A percentile compares a stretch with the other conserved stretches of the same genome.
Evolutionary conservation across 2,113 vertebrate species (phyloP).

Genomic region (Pedionomus torquatus): DNA sequence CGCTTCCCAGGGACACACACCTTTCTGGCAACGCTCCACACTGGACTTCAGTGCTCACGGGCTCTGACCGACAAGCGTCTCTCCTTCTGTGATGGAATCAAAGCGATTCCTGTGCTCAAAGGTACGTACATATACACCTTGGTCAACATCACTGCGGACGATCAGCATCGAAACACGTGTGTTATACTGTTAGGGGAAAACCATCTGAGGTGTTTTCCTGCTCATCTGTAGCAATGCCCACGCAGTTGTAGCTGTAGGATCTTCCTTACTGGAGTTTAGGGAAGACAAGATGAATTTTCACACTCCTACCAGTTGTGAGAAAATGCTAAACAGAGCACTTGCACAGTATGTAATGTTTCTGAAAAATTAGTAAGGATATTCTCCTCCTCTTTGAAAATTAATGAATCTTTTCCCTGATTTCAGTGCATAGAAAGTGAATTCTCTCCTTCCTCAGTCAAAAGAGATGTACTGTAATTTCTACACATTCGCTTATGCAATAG

Average conservation of each 20-base stretch:
- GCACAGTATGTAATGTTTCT: neutral
- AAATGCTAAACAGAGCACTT: neutral
- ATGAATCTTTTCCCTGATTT: neutral
- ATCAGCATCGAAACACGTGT: fast-evolving
- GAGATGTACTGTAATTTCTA: neutral
- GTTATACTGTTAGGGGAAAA: neutral
- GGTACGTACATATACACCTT: too few relatives aligned
- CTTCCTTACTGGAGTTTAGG: neutral
- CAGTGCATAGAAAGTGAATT: neutral
- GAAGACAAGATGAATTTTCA: neutral
- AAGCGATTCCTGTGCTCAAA: neutral
- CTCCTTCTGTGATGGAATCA: neutral
- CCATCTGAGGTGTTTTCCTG: neutral
- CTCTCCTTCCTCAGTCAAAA: neutral
- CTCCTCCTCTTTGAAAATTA: neutral
- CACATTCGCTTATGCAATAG: neutral
- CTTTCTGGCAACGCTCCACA: fast-evolving
- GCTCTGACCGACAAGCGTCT: neutral
- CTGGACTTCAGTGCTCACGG: neutral
- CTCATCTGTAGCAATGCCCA: neutral
- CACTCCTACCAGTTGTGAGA: neutral
- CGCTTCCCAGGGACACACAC: neutral
- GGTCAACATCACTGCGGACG: neutral
- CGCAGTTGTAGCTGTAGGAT: neutral
- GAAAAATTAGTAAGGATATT: neutral